Percentiles rank a stretch among this genome's conserved stretches.
Conservation (phyloP, 1,140 invertebrate genomes). For the Eciton burchellii region DNA sequence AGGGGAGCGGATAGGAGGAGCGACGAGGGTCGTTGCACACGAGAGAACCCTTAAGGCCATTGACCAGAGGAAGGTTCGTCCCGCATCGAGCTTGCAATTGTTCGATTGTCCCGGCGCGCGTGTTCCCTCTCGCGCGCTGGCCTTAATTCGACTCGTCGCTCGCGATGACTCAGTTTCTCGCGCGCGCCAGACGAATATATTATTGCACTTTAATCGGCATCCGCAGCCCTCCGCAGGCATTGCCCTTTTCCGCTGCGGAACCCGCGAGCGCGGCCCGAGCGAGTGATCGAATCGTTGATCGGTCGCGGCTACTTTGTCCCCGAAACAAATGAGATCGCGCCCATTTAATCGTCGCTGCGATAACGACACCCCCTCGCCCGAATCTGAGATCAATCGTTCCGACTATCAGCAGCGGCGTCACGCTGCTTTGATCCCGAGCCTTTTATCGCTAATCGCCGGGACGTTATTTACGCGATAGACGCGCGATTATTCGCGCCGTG, state of each 20-base stretch:
- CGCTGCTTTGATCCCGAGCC: too few relatives aligned
- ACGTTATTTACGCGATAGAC: slow-evolving; percentile 22
- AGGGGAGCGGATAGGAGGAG: neutral
- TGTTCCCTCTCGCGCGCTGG: slow-evolving; percentile 53
- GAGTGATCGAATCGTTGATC: neutral
- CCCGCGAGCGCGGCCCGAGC: neutral
- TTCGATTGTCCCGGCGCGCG: slow-evolving; percentile 70
- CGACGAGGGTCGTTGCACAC: slow-evolving; percentile 59
- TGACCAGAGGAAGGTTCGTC: slow-evolving; percentile 58
- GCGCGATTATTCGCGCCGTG: neutral
- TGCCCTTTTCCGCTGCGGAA: slow-evolving; percentile 48
- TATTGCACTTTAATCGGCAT: slow-evolving; percentile 51
- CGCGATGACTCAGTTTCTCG: slow-evolving; percentile 72
- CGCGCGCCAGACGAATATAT: slow-evolving; percentile 61
- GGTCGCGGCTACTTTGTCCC: neutral
- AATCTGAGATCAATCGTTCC: slow-evolving; percentile 32
- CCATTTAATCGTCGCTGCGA: neutral
- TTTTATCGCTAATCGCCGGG: slow-evolving; percentile 1
- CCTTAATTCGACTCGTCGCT: slow-evolving; percentile 70
- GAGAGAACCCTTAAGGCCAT: slow-evolving; percentile 63
- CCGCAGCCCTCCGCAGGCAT: slow-evolving; percentile 32
- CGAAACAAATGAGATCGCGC: neutral
- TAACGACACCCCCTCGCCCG: neutral
- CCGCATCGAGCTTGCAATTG: slow-evolving; percentile 68
- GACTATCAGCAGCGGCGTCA: neutral